Conservation (phyloP, 2,113 vertebrate species). For the Plecotus auritus region DNA sequence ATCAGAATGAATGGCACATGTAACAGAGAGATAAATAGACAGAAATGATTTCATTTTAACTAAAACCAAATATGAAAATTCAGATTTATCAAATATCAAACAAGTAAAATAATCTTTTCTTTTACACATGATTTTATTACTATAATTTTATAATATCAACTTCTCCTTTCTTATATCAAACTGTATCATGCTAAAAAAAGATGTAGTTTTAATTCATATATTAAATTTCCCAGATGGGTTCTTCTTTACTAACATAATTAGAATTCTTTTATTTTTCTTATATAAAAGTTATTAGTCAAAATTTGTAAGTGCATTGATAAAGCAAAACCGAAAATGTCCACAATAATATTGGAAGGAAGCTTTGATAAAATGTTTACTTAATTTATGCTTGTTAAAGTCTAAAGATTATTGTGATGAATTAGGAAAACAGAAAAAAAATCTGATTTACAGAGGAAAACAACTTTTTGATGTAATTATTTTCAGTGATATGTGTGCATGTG, state of each 20-base stretch:
- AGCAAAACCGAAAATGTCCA: not conserved
- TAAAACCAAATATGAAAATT: not conserved
- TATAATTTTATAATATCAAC: not conserved
- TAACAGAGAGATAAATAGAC: not conserved
- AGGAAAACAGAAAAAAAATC: not conserved
- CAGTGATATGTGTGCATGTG: not conserved
- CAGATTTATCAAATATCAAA: not conserved
- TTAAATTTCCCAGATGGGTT: not conserved
- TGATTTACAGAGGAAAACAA: not conserved
- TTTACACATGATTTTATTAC: not conserved
- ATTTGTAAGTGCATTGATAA: not conserved
- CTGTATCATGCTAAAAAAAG: not conserved
- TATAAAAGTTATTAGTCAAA: not conserved
- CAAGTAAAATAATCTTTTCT: not conserved
- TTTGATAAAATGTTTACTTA: not conserved
- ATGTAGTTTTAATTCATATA: not conserved
- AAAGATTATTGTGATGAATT: not conserved
- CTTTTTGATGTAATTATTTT: not conserved
- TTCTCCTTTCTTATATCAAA: not conserved
- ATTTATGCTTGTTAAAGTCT: not conserved
- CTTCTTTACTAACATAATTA: not conserved
- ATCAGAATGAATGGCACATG: not conserved
- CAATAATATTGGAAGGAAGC: not conserved
- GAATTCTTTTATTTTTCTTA: not conserved
- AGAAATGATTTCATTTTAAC: not conserved